phyloP scores from a whole-genome alignment of 2,888 invertebrate genomes.

The Autographa gamma region DNA sequence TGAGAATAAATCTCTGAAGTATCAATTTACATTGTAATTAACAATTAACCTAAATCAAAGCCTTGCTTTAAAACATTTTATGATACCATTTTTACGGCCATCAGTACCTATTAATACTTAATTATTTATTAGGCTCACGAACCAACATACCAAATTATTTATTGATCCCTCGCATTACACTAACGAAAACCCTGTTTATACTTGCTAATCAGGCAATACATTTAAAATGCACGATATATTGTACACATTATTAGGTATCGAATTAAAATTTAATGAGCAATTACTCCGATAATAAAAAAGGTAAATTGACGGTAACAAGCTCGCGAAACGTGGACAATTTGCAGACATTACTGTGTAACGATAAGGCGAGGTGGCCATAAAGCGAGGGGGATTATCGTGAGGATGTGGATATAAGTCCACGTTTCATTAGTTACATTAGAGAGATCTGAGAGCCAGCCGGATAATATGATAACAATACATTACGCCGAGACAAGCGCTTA shows the following conservation, averaged over 20 bases:
- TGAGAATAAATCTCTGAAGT: slow-evolving; percentile 15
- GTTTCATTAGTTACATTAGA: slow-evolving; percentile 76
- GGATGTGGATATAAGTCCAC: slow-evolving; percentile 67
- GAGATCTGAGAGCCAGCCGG: slow-evolving; percentile 56
- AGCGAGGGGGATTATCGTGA: slow-evolving; percentile 64
- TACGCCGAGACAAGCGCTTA: slow-evolving; percentile 64
- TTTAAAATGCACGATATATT: slow-evolving; percentile 49
- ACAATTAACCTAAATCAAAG: slow-evolving; percentile 23
- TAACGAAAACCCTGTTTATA: slow-evolving; percentile 58
- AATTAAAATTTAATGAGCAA: slow-evolving; percentile 47
- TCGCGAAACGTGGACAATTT: slow-evolving; percentile 32
- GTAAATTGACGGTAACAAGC: slow-evolving; percentile 41
- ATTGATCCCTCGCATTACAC: slow-evolving; percentile 49
- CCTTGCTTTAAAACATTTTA: slow-evolving; percentile 11
- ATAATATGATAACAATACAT: slow-evolving; percentile 77
- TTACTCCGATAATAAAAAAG: slow-evolving; percentile 37
- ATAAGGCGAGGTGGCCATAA: slow-evolving; percentile 61
- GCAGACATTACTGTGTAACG: slow-evolving; percentile 58
- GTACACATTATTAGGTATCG: slow-evolving; percentile 45
- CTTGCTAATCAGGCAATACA: slow-evolving; percentile 62
- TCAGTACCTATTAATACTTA: slow-evolving; percentile 52
- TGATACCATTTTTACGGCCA: slow-evolving; percentile 18
- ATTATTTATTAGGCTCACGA: slow-evolving; percentile 31
- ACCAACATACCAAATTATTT: slow-evolving; percentile 52
- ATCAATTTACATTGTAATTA: slow-evolving; percentile 26